A percentile compares a stretch with the other conserved stretches of the same genome.
Evolutionary conservation across 2,888 invertebrate genomes (phyloP).

Genomic region (Amphipoea lucens): DNA sequence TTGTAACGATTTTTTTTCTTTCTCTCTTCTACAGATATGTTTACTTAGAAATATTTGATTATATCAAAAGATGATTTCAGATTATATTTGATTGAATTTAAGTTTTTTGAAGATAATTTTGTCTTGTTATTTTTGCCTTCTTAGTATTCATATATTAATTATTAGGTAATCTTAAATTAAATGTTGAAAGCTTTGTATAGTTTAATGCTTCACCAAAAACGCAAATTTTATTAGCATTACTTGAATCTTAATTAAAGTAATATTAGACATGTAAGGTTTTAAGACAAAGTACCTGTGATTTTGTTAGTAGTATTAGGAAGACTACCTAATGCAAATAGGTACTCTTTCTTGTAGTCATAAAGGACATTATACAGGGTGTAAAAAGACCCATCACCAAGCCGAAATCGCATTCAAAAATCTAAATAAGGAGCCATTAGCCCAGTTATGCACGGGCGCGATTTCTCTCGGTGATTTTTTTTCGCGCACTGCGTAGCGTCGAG

Average conservation of each 20-base stretch:
- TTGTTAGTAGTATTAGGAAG: slow-evolving; percentile 32
- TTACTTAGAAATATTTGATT: not conserved
- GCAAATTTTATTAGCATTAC: slow-evolving; percentile 21
- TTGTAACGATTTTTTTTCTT: not conserved
- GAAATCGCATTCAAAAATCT: not conserved
- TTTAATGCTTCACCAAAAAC: slow-evolving; percentile 5
- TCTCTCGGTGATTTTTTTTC: not conserved
- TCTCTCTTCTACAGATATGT: not conserved
- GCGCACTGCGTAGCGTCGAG: not conserved
- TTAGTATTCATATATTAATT: not conserved
- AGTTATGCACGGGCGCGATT: not conserved
- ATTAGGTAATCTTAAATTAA: not conserved
- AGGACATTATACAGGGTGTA: not conserved
- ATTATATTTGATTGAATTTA: not conserved
- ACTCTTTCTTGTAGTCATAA: not conserved
- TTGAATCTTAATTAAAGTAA: slow-evolving; percentile 38
- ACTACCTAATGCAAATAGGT: not conserved
- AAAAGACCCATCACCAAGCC: not conserved
- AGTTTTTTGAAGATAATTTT: not conserved
- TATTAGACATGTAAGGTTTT: slow-evolving; percentile 29
- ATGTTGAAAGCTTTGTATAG: not conserved
- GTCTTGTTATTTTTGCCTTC: not conserved
- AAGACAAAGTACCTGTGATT: slow-evolving; percentile 59
- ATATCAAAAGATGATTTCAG: not conserved
- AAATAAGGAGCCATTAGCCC: not conserved